A percentile compares a stretch with the other conserved stretches of the same genome.
These are phyloP conservation scores for Theocolax elegans DNA, from an alignment of 1,140 invertebrate genomes.

Conservation along the genomic window DNA sequence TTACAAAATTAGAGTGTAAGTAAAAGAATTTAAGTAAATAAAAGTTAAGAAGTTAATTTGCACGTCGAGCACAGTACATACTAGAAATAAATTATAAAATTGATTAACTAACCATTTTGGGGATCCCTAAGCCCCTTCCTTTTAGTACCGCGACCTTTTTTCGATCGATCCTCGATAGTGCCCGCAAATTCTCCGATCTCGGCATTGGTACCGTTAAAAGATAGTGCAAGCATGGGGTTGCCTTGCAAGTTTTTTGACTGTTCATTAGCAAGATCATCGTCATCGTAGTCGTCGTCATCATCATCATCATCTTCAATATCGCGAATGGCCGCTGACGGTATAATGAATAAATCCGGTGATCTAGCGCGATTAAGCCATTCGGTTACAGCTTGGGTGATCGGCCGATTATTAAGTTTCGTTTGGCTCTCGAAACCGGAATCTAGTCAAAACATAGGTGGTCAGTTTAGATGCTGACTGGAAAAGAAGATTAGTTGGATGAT, in stretches of 20 bases:
- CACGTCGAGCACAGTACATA: too few species aligned
- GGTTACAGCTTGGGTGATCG: slow-evolving; percentile 64
- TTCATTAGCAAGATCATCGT: slow-evolving; percentile 44
- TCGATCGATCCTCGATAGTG: too few species aligned
- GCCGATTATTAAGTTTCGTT: slow-evolving; percentile 33
- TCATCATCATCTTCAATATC: slow-evolving; percentile 50
- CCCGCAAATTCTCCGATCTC: slow-evolving; percentile 60
- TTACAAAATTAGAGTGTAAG: too few species aligned
- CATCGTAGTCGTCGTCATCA: slow-evolving; percentile 44
- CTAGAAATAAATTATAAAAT: too few species aligned
- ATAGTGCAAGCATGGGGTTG: slow-evolving; percentile 71
- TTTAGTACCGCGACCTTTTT: too few species aligned
- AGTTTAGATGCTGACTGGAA: too few species aligned
- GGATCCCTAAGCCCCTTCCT: too few species aligned
- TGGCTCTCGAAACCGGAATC: slow-evolving; percentile 60
- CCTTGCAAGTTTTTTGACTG: slow-evolving; percentile 70
- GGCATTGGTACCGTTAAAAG: slow-evolving; percentile 62
- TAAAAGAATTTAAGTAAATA: too few species aligned
- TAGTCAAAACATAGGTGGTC: slow-evolving; percentile 48
- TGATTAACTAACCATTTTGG: too few species aligned
- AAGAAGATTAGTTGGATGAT: too few species aligned
- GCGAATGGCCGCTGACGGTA: slow-evolving; percentile 45
- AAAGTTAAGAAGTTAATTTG: too few species aligned
- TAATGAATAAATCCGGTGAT: slow-evolving; percentile 57
- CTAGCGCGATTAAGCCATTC: slow-evolving; percentile 62